Base-by-base conservation (phyloP, 2,797 vertebrate species). In the Pogoniulus pusillus region DNA sequence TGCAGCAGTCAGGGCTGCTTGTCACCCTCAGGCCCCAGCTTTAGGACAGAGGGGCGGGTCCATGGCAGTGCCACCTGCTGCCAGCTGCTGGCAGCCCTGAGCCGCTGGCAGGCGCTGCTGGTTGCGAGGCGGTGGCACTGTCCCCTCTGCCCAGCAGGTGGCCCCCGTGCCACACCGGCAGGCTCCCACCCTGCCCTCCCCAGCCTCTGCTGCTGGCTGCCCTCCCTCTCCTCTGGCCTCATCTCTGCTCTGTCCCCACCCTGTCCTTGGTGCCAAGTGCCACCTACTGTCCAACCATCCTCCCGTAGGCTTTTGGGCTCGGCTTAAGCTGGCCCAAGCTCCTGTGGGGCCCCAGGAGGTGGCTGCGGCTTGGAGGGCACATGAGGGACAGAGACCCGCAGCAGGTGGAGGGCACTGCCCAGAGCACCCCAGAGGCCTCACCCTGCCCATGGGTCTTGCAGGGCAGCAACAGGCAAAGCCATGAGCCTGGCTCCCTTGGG, bases 61-160 rank as follows among this genome's bases (percentile, higher is more conserved):
- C 2, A 23, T 59, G 39, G 54, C 92, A 13, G 64, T 91, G 92
- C 88, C 94, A 69, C 76, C 92, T 79, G 82, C 85, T 75, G 92
- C 84, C 90, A 54, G 51, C 69, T 24, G 63, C 82, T 45, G 78
- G 62, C 83, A 87, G 32, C 81, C 22, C 63, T 9, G 41, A 7
- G 70, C 65, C 24, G 60, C 62, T 35, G n/a, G 27, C 1, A 10
- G 58, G 39, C 15, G 71, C 12, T 16, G 41, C 41, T 34, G 83
- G 19, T 17, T 18, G 47, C 12, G 47, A 49, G 47, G 47, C 7
- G 62, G 5, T 75, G 90, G 80, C 83, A n/a, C 66, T 30, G 81
- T 85, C 80, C 81, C 81, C 55, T 64, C 26, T 15, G 86, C 78
- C 92, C 90, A 32, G 79, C 93, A 96, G 91, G 93, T 89, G 94